Base-by-base conservation (phyloP, 2,797 vertebrate genomes). In the Paguma larvata region DNA sequence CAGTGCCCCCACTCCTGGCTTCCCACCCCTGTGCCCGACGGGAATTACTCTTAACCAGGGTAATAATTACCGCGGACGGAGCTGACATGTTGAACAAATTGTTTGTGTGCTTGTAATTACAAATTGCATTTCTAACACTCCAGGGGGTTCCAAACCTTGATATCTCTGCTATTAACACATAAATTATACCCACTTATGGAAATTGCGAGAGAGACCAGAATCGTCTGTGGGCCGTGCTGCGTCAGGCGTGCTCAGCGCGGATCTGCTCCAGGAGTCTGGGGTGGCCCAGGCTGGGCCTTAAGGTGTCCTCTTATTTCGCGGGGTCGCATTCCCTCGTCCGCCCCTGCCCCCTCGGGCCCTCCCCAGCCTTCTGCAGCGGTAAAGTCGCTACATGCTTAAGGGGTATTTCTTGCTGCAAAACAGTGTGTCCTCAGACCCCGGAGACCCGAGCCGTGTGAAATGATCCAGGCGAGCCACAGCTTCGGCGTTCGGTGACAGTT, bases 121-220 rank as follows among this genome's bases (percentile, higher is more conserved):
- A 96, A 98, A 98, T 93, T 83, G 51, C 90, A 94, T 98, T 97
- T 97, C 96, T 95, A 95, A 94, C 97, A 96, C 98, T 97, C 97
- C 90, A 41, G 97, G 97, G 97, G 56, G 89, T 98, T 97, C 98
- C 97, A 97, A 97, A 98, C 96, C 98, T 98, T 97, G 91, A 48
- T 95, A 92, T 97, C 93, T 97, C 97, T 70, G 93, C 94, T 97
- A 91, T 97, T 98, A 98, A 98, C 92, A 96, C 78, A 82, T 95
- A 97, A 98, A 96, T 98, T 96, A 95, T 80, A 89, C 92, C 97
- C 97, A 97, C 97, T 98, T 97, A 85, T 95, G 91, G 95, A 93
- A 96, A 98, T 91, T 90, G 90, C 53, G 67, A 62, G 96, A 97
- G 97, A 97, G 97, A 51, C 72, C 85, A 86, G 95, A 96, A 91